phyloP scores from a whole-genome alignment of 2,113 vertebrate genomes.

The Toxotes chatareus region DNA sequence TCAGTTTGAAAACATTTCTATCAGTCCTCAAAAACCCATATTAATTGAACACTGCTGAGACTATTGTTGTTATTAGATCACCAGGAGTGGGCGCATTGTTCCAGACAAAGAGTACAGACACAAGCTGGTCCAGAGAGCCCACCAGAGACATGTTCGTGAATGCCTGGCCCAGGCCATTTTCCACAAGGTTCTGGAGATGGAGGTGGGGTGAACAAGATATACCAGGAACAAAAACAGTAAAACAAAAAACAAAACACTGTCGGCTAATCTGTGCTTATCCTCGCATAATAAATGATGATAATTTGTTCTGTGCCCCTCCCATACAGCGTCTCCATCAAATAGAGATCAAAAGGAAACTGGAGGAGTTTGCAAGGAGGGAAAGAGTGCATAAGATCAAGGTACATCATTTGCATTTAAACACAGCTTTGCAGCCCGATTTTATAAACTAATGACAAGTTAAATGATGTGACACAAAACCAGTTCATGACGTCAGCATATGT shows the following conservation, averaged over 20 bases:
- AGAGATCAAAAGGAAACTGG: slow-evolving; percentile 87
- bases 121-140: slow-evolving; percentile 87
- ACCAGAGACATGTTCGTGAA: slow-evolving; percentile 86
- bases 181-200: slow-evolving; percentile 91
- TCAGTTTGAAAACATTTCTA: neutral
- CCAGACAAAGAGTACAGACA: slow-evolving; percentile 92
- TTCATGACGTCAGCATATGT: neutral
- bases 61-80: slow-evolving; percentile 83
- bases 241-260: neutral
- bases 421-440: slow-evolving; percentile 8
- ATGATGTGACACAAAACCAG: neutral
- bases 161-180: slow-evolving; percentile 91
- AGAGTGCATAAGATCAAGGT: slow-evolving; percentile 88
- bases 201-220: slow-evolving; percentile 81
- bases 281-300: slow-evolving; percentile 26
- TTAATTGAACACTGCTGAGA: neutral
- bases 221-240: neutral
- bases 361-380: slow-evolving; percentile 83
- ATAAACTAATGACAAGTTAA: slow-evolving; percentile 3
- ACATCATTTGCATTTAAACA: slow-evolving; percentile 55
- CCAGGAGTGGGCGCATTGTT: slow-evolving; percentile 92
- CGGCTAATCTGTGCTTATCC: slow-evolving; percentile 6
- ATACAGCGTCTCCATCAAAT: slow-evolving; percentile 87
- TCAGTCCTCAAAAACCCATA: neutral
- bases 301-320: slow-evolving; percentile 20